Percentiles rank a stretch among this genome's conserved stretches.
Conservation (phyloP, 92 coral and sea anemone genomes). For the Actinernus sp. region DNA sequence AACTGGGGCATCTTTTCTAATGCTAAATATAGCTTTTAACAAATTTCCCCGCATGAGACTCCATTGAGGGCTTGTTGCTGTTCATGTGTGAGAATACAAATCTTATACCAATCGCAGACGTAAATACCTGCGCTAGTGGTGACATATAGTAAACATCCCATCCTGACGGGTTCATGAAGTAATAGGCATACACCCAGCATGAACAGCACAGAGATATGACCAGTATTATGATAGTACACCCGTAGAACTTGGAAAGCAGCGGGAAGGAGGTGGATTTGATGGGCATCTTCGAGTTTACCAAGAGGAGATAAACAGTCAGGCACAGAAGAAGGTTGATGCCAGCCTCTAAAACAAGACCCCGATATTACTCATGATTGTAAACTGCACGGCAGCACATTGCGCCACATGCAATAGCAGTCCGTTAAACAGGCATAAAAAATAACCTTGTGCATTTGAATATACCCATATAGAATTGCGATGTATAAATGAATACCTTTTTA, state of each 20-base stretch:
- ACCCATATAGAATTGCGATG: too few relatives aligned
- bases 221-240: constrained; percentile 87
- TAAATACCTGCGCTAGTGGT: constrained; percentile 65
- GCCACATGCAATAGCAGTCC: too few relatives aligned
- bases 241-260: constrained; percentile 91
- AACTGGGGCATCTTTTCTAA: too few relatives aligned
- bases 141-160: constrained; percentile 68
- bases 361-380: neutral
- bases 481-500: too few relatives aligned
- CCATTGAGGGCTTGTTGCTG: too few relatives aligned
- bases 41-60: too few relatives aligned
- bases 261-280: constrained; percentile 88
- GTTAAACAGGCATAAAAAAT: too few relatives aligned
- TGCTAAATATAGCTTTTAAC: too few relatives aligned
- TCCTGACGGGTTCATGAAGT: constrained; percentile 92
- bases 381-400: too few relatives aligned
- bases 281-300: constrained; percentile 93
- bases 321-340: constrained; percentile 92
- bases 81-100: too few relatives aligned
- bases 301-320: constrained; percentile 87
- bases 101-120: too few relatives aligned
- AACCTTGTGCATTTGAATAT: too few relatives aligned
- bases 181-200: constrained; percentile 85
- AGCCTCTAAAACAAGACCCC: constrained; percentile 70
- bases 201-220: constrained; percentile 84